These are phyloP conservation scores for Stenichneumon culpator DNA, from an alignment of 2,888 invertebrate species.

Conservation along the genomic window DNA sequence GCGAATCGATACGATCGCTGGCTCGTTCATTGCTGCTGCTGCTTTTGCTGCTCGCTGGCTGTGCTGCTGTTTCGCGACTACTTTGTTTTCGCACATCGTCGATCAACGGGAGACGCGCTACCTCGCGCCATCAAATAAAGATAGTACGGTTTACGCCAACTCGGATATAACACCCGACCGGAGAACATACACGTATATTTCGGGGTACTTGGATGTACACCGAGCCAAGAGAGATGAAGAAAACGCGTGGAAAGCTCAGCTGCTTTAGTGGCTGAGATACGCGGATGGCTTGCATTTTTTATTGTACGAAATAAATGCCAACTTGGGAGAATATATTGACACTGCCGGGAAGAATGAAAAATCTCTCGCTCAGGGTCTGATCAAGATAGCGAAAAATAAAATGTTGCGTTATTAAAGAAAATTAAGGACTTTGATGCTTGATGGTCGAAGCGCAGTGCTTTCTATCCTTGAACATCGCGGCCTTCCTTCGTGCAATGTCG, in stretches of 20 bases:
- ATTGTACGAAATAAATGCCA: constrained; percentile 48
- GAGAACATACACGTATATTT: background rate
- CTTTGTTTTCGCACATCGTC: constrained; percentile 73
- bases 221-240: constrained; percentile 41
- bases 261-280: constrained; percentile 58
- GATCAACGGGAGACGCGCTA: constrained; percentile 55
- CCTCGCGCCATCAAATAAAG: constrained; percentile 61
- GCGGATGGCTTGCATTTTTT: constrained; percentile 50
- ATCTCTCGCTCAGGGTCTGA: background rate
- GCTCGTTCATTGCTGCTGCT: constrained; percentile 21
- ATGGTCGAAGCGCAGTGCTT: background rate
- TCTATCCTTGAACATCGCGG: background rate
- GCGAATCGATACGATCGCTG: constrained; percentile 71
- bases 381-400: constrained; percentile 30
- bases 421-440: background rate
- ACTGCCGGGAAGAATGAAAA: constrained; percentile 33
- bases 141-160: constrained; percentile 33
- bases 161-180: constrained; percentile 8
- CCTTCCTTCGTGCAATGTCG: background rate
- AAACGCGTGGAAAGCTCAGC: constrained; percentile 64
- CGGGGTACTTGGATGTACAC: background rate
- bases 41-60: constrained; percentile 40
- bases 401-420: constrained; percentile 6
- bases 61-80: constrained; percentile 57
- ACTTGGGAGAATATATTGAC: constrained; percentile 39